A percentile compares a stretch with the other conserved stretches of the same genome.
Conservation (phyloP, 2,888 invertebrate species). For the Diabrotica balteata region DNA sequence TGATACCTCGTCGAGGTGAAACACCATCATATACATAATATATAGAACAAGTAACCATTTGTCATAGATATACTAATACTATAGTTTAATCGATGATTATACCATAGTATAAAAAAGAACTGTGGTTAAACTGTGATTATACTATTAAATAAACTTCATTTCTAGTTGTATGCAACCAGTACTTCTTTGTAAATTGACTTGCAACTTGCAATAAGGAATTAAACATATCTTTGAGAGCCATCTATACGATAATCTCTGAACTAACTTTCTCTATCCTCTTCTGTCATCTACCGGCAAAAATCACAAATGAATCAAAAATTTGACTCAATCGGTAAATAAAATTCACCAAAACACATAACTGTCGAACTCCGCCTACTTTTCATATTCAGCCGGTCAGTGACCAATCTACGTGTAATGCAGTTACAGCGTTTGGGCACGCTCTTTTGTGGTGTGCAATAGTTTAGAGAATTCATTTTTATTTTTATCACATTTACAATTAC, state of each 20-base stretch:
- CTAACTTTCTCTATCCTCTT: not conserved
- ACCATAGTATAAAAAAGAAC: too few species aligned
- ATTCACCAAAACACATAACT: conserved; percentile 32
- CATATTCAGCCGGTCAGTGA: conserved; percentile 59
- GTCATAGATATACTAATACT: too few species aligned
- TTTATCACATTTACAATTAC: conserved; percentile 25
- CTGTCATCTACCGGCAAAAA: too few species aligned
- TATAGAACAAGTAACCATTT: too few species aligned
- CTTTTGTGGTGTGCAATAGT: conserved; percentile 38
- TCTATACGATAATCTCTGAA: not conserved
- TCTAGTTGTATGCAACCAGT: too few species aligned
- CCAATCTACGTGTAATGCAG: conserved; percentile 61
- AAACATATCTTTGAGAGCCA: not conserved
- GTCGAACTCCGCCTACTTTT: conserved; percentile 46
- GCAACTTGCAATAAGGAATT: too few species aligned
- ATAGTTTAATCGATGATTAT: too few species aligned
- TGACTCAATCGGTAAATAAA: conserved; percentile 35
- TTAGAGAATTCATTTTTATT: conserved; percentile 61
- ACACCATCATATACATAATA: too few species aligned
- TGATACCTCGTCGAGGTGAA: too few species aligned
- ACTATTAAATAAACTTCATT: too few species aligned
- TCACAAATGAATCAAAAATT: conserved; percentile 18
- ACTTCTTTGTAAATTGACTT: too few species aligned
- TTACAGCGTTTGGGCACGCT: conserved; percentile 44
- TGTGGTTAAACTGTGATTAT: too few species aligned